A percentile compares a stretch with the other conserved stretches of the same genome.
Evolutionary conservation across 2,797 vertebrate genomes (phyloP).

Genomic region (Leptoclinus maculatus): DNA sequence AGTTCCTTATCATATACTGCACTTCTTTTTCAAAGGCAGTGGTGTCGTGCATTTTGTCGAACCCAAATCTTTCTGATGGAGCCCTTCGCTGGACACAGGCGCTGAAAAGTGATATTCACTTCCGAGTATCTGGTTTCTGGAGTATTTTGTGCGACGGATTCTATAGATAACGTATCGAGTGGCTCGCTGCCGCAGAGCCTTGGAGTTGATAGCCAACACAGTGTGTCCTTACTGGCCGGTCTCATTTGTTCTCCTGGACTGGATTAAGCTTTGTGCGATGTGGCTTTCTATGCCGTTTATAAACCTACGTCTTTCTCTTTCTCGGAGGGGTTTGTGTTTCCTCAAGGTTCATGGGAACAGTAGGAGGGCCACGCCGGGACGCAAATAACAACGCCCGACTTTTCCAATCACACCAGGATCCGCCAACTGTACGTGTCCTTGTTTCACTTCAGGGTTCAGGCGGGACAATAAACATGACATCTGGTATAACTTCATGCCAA

Average conservation of each 20-base stretch:
- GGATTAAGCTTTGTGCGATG: constrained; percentile 28
- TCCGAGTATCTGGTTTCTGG: constrained; percentile 42
- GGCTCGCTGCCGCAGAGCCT: constrained; percentile 24
- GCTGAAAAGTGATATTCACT: constrained; percentile 42
- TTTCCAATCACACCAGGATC: not conserved
- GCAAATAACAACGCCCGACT: not conserved
- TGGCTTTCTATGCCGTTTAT: not conserved
- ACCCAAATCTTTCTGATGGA: not conserved
- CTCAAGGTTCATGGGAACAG: constrained; percentile 54
- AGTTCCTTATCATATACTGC: not conserved
- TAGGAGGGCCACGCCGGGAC: not conserved
- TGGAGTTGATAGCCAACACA: constrained; percentile 11
- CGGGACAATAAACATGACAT: not conserved
- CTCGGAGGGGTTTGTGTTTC: constrained; percentile 50
- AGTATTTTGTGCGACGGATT: constrained; percentile 35
- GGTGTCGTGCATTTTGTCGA: not conserved
- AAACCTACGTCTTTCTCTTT: constrained; percentile 20
- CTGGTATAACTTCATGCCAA: not conserved
- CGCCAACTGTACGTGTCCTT: not conserved
- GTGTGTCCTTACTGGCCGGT: constrained; percentile 34
- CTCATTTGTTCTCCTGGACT: constrained; percentile 28
- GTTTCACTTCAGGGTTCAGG: not conserved
- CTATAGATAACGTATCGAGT: constrained; percentile 59
- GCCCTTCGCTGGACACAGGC: not conserved
- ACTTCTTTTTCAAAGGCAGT: not conserved